Evolutionary conservation across 2,113 vertebrate species (phyloP).

Genomic region (Lamprologus callipterus): DNA sequence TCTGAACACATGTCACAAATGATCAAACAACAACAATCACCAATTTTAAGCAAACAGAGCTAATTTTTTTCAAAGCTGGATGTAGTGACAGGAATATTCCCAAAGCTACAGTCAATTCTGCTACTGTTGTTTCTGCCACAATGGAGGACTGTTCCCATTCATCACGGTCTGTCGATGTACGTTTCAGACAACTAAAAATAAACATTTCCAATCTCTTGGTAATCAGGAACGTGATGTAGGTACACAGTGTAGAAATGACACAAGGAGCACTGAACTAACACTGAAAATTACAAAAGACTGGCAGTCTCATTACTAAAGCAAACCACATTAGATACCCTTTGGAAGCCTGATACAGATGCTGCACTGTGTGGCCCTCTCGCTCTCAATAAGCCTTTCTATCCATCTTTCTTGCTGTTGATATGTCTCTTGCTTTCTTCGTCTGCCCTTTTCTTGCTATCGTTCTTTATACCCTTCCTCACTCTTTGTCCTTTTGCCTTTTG

Average conservation of each 20-base stretch:
- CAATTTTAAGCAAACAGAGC: not conserved
- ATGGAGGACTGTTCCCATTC: conserved; percentile 27
- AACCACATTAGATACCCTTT: conserved; percentile 43
- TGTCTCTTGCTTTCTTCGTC: not conserved
- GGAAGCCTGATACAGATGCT: conserved; percentile 12
- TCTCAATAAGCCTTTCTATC: conserved; percentile 10
- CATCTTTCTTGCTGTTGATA: not conserved
- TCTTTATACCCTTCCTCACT: not conserved
- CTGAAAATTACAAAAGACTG: conserved; percentile 40
- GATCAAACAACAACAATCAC: not conserved
- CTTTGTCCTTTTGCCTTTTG: conserved; percentile 11
- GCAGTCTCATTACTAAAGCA: conserved; percentile 50
- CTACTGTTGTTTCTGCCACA: conserved; percentile 35
- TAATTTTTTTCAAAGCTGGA: not conserved
- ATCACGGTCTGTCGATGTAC: conserved; percentile 18
- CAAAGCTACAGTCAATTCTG: conserved; percentile 24
- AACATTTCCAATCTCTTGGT: conserved; percentile 3
- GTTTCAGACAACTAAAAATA: conserved; percentile 48
- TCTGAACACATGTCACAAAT: not conserved
- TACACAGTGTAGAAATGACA: conserved; percentile 22
- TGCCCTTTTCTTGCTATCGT: not conserved
- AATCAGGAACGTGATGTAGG: conserved; percentile 29
- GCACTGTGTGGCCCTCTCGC: conserved; percentile 4
- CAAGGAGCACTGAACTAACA: conserved; percentile 1
- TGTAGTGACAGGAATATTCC: conserved; percentile 21